Percentiles rank a stretch among this genome's conserved stretches.
phyloP scores from a whole-genome alignment of 2,113 vertebrate species.

The Ailurus styani region DNA sequence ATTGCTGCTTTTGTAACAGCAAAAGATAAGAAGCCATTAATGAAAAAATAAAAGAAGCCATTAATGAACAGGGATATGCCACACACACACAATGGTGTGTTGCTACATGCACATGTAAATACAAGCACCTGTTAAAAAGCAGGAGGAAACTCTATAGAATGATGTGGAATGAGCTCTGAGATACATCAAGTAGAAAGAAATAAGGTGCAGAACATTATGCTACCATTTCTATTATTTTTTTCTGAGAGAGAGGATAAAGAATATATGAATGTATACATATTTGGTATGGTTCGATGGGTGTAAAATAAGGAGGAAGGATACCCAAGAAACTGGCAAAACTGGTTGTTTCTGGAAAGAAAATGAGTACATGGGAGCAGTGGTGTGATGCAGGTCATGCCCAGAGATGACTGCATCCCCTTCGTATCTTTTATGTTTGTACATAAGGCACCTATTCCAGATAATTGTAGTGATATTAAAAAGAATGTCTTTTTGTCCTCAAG shows the following conservation, averaged over 20 bases:
- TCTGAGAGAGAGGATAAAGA: not conserved
- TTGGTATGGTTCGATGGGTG: not conserved
- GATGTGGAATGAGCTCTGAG: not conserved
- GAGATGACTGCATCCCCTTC: not conserved
- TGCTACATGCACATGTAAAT: too few relatives aligned
- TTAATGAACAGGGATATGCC: not conserved
- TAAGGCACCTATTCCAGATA: not conserved
- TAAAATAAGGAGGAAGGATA: not conserved
- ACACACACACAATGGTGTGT: not conserved
- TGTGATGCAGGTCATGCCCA: accelerated
- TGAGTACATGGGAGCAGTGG: not conserved
- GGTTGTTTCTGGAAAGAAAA: not conserved
- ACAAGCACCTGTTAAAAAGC: not conserved
- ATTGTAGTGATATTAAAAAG: not conserved
- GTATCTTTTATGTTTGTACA: not conserved
- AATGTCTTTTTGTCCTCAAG: not conserved
- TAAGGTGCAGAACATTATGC: not conserved
- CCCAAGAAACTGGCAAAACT: not conserved
- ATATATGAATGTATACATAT: not conserved
- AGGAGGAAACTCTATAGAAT: not conserved
- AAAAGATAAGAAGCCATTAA: not conserved
- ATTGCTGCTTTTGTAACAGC: not conserved
- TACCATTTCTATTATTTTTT: not conserved
- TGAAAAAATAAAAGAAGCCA: not conserved
- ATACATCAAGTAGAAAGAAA: not conserved